phyloP scores from a whole-genome alignment of 2,888 invertebrate genomes.

The Ceramica pisi region DNA sequence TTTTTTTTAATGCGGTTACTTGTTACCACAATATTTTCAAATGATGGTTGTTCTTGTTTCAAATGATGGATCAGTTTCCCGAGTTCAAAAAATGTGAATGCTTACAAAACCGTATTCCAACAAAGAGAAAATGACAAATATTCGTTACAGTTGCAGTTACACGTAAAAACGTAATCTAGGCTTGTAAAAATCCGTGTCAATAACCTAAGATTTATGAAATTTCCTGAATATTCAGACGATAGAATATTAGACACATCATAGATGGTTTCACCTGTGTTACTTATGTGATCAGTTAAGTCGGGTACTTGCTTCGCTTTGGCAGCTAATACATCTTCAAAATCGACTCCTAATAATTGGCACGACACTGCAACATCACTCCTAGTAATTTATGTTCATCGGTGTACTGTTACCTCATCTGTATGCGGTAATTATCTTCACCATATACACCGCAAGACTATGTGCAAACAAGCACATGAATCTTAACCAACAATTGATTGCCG shows the following conservation, averaged over 20 bases:
- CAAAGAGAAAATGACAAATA: neutral
- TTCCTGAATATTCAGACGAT: neutral
- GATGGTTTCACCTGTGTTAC: neutral
- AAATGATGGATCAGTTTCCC: neutral
- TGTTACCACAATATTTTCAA: neutral
- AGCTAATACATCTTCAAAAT: constrained; percentile 5
- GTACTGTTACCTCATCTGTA: constrained; percentile 46
- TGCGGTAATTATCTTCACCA: constrained; percentile 50
- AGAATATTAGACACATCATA: neutral
- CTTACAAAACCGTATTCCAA: neutral
- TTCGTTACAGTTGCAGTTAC: neutral
- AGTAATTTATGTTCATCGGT: constrained; percentile 27
- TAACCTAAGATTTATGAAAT: neutral
- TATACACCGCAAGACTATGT: constrained; percentile 35
- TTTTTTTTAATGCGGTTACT: neutral
- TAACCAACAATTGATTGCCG: constrained; percentile 46
- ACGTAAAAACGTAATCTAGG: neutral
- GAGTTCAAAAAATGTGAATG: neutral
- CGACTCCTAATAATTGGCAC: constrained; percentile 14
- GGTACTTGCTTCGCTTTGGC: neutral
- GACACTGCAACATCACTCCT: constrained; percentile 9
- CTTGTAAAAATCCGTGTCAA: neutral
- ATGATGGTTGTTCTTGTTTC: too few relatives aligned
- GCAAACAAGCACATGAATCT: constrained; percentile 44
- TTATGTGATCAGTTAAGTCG: neutral